Base-by-base conservation (phyloP, 2,888 invertebrate genomes). In the Yponomeuta plumbellus region DNA sequence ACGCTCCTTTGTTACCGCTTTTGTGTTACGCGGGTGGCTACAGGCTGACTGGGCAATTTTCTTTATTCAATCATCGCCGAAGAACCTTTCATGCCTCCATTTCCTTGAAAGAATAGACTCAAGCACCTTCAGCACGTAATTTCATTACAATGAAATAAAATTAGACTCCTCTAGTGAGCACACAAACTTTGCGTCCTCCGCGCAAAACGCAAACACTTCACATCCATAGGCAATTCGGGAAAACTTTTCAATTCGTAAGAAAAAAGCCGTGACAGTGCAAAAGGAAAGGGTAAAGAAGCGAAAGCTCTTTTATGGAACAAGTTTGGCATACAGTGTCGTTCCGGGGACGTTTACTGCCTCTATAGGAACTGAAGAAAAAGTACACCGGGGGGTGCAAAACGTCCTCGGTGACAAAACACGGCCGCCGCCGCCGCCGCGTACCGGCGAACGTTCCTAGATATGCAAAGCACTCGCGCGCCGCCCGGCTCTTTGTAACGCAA, bases 291-390 rank as follows among this genome's bases (percentile, higher is more conserved):
- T 87, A 82, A 79, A 85, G 81, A 81, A 81, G 80, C 79, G 81
- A 84, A 82, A 87, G 86, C 83, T 86, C 84, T 87, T 89, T 88
- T 87, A 86, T 85, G 79, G 81, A 81, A 78, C 81, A 87, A 87
- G 80, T 88, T 88, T 73, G 79, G 80, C 82, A 81, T 83, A 77
- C 83, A 75, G 80, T 82, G 83, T 83, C 83, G 84, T 75, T 78
- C 77, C 79, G 78, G 79, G 76, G 79, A 76, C 81, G 80, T 83
- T 86, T 81, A 80, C 83, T 81, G 72, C 61, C 56, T 56, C 66
- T 17, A 62, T 57, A 72, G 75, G 77, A 79, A 74, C 70, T 72
- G 75, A 78, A 74, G 75, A 80, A 80, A 81, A 80, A 78, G 77
- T 75, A 74, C 73, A 75, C 71, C 70, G 71, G 72, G 66, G 67